These are phyloP conservation scores for Tauraco erythrolophus DNA, from an alignment of 2,113 vertebrate genomes.

Conservation along the genomic window DNA sequence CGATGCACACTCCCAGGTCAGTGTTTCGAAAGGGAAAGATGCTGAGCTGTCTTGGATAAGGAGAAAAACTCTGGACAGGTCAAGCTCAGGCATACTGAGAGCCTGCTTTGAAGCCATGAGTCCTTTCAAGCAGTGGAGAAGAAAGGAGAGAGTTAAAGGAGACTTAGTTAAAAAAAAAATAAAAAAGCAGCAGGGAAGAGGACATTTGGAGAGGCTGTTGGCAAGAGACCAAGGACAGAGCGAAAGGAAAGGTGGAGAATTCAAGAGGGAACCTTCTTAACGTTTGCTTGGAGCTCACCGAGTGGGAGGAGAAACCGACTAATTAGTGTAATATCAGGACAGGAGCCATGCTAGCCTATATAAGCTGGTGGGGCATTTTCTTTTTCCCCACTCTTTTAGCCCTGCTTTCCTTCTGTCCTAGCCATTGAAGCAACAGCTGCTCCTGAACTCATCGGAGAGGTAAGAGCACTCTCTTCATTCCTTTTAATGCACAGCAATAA, in stretches of 20 bases:
- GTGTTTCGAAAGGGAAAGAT: not conserved
- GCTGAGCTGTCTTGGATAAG: not conserved
- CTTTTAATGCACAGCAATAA: not conserved
- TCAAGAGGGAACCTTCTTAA: constrained; percentile 5
- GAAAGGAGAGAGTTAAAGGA: not conserved
- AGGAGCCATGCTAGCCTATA: constrained; percentile 31
- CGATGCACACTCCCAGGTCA: not conserved
- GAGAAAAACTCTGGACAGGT: not conserved
- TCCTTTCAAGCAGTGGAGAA: not conserved
- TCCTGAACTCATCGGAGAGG: not conserved
- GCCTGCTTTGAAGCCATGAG: not conserved
- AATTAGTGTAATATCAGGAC: constrained; percentile 28
- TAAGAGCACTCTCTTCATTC: constrained; percentile 13
- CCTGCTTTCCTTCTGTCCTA: not conserved
- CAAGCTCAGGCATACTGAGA: not conserved
- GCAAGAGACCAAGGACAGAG: constrained; percentile 13
- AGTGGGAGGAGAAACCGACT: constrained; percentile 56
- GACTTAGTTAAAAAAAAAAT: not conserved
- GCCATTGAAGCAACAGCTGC: not conserved
- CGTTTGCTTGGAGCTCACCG: not conserved
- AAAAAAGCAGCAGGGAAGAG: not conserved
- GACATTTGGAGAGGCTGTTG: not conserved
- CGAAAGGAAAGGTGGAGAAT: constrained; percentile 64
- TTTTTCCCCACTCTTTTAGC: not conserved
- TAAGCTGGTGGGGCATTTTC: constrained; percentile 14